Conservation (phyloP, 2,113 vertebrate species). For the Coptodon bakossiorum region DNA sequence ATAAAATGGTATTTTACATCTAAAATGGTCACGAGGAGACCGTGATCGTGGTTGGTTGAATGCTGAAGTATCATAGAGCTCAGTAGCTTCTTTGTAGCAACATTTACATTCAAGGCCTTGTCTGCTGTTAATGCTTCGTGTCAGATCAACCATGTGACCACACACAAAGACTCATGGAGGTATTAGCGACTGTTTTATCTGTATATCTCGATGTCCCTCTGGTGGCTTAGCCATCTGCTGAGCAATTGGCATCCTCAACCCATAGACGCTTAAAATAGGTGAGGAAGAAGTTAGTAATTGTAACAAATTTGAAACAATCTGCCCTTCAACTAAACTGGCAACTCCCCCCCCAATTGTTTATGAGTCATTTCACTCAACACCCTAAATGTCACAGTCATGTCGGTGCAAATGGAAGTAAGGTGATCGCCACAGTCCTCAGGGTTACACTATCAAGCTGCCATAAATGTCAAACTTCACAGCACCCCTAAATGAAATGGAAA, state of each 20-base stretch:
- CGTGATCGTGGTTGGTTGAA: neutral
- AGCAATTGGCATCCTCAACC: neutral
- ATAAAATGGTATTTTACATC: neutral
- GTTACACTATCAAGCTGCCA: neutral
- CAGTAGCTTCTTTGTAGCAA: neutral
- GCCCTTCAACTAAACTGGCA: neutral
- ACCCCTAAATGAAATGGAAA: neutral
- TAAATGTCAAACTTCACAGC: neutral
- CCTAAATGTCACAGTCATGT: neutral
- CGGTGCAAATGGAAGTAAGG: neutral
- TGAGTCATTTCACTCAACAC: neutral
- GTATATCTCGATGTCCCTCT: neutral
- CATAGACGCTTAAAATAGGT: neutral
- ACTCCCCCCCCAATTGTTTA: neutral
- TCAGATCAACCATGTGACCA: neutral
- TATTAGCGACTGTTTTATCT: neutral
- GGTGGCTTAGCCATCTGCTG: neutral
- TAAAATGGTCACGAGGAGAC: neutral
- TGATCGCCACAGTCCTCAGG: neutral
- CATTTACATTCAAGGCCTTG: neutral
- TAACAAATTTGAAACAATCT: neutral
- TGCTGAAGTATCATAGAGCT: neutral
- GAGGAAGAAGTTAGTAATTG: neutral
- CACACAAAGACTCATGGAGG: neutral
- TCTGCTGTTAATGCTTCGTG: neutral